Evolutionary conservation across 2,888 invertebrate genomes (phyloP), one percentile per base, ranked within the genome.

Genomic region (Caenorhabditis angaria): DNA sequence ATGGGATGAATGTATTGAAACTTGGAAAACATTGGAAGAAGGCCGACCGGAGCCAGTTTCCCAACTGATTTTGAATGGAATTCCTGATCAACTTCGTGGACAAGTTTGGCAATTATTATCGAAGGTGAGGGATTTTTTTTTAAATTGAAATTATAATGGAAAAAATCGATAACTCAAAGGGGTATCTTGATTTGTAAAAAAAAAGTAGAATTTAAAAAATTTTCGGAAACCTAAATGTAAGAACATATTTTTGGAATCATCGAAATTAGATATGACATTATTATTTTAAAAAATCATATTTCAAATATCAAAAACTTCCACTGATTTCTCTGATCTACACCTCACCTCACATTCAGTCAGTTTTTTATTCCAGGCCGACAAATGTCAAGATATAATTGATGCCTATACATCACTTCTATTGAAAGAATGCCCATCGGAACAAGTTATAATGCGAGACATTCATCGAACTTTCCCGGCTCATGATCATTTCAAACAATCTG

Each of bases 381-480:
- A 93, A 85, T 86, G 91, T 91, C 69, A 92, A 10, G 86, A 92
- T 79, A 92, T 96, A 88, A 93, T 94, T 91, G 95, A 97, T 86
- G 93, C 92, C 18, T 99, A 97, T 32, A 24, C 51, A 12, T 18
- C 12, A 22, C 51, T 70, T 10, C 25, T 71, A 0, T 18, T 76
- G 10, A 85, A 96, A 94, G 96, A 97, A 81, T 95, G 95, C 83
- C 92, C 93, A 61, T 94, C 94, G 88, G 99, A 99, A 88, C 92
- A 93, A 83, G 94, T 96, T 69, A 99, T 99, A 85, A 92, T 94
- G 85, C 91, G 97, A 63, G 99, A 99, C 89, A 96, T 99, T 78
- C 95, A 96, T 80, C 92, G 99, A 82, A 99, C 99, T 35, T 99
- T 97, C 90, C 97, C 99, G 12, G 99, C 97, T 35, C 97, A 99